phyloP scores from a whole-genome alignment of 2,888 invertebrate species.

The Drosophila birchii region DNA sequence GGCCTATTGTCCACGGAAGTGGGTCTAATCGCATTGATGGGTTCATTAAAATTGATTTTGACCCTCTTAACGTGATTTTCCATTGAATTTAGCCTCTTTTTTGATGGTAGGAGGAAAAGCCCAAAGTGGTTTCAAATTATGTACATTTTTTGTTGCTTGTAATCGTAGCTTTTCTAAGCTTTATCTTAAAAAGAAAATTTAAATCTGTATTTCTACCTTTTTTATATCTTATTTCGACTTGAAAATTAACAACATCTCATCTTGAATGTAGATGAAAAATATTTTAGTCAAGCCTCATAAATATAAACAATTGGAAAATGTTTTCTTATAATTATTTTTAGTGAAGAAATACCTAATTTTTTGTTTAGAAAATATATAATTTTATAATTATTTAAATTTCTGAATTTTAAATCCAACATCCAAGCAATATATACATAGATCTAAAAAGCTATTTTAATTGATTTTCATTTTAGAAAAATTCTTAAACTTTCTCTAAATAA shows the following conservation, averaged over 20 bases:
- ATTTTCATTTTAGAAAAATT: background rate
- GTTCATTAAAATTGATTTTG: conserved; percentile 36
- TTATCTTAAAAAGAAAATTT: background rate
- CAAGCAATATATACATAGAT: too few relatives aligned
- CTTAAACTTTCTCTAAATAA: too few relatives aligned
- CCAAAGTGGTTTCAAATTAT: background rate
- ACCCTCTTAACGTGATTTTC: conserved; percentile 5
- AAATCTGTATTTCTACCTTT: background rate
- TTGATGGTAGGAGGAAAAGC: background rate
- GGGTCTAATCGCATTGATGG: conserved; percentile 32
- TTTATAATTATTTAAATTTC: background rate
- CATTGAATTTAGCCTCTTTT: background rate
- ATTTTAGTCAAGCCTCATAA: background rate
- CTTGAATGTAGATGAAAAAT: background rate
- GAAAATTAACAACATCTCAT: background rate
- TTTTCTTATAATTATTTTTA: background rate
- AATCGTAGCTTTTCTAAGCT: background rate
- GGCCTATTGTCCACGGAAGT: conserved; percentile 16
- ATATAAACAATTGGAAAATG: background rate
- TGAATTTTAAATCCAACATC: too few relatives aligned
- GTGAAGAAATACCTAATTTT: background rate
- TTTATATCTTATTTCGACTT: background rate
- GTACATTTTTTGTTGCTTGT: background rate
- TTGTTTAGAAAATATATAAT: background rate
- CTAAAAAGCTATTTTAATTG: too few relatives aligned